Base-by-base conservation (phyloP, 1,140 invertebrate species). In the Maniola jurtina region DNA sequence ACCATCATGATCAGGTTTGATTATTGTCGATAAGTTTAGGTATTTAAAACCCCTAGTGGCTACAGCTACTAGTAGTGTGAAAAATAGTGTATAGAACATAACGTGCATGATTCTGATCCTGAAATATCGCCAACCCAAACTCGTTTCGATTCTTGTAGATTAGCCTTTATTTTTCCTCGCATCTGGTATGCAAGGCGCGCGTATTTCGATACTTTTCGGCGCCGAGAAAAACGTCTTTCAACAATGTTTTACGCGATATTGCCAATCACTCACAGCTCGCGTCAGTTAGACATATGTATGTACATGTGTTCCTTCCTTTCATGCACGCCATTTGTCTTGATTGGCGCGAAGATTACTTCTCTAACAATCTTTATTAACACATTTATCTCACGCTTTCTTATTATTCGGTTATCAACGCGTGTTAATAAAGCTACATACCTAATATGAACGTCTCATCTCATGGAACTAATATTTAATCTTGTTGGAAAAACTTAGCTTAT, bases 201-300 rank as follows among this genome's bases (percentile, higher is more conserved):
- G 64, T 67, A 70, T 71, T 71, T 70, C 67, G 71, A 73, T 70
- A 73, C 69, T 73, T 69, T 64, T 61, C 69, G 64, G 48, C 61
- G 61, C 55, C 59, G 71, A 73, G 71, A 72, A 73, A 73, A 71
- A 76, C 69, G 74, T 76, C 59, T 70, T 64, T 60, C 70, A 67
- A 73, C 75, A 71, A 75, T 73, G 72, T 79, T 76, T 77, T 73
- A 73, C 69, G 70, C 73, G 71, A 79, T 79, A 79, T 79, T 75
- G 75, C 71, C 73, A 75, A 75, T 79, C 77, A 79, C 72, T 79
- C 75, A 79, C 73, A 73, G 69, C 72, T 69, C 71, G 71, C 61
- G 67, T 73, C 69, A 72, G 66, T 67, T 40, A 72, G 71, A 73
- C 72, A 59, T 71, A 45, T 45, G 71, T 74, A 72, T 66, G 71